Base-by-base conservation (phyloP, 2,113 vertebrate species). In the Phrynosoma platyrhinos region DNA sequence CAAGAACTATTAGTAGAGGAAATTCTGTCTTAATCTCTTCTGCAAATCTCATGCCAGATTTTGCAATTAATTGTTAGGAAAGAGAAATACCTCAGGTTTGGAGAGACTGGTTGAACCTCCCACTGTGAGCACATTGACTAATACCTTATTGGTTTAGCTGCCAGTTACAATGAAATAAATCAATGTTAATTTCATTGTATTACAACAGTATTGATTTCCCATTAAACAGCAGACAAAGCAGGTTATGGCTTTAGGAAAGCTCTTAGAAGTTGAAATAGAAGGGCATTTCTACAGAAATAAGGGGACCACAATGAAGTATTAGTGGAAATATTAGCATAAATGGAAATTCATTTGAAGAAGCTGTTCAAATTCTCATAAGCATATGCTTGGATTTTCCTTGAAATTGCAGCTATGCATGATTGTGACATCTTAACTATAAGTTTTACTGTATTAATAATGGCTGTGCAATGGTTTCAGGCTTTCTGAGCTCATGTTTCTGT, bases 131-230 rank as follows among this genome's bases (percentile, higher is more conserved):
- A 30, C 74, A 1, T 0, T 1, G 89, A 80, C 84, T 84, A 64
- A 91, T 36, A 87, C 62, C 52, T 86, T 76, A 90, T 87, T 83
- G 94, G 89, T 84, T 93, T 62, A 87, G 87, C 92, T 96, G 92
- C 91, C 94, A 93, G 92, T 91, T 91, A 86, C 89, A 91, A 91
- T 85, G 90, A 95, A 92, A 93, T 92, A 92, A 95, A 96, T 96
- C 95, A 94, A 95, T 95, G 94, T 81, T 95, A 93, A 95, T 95
- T 94, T 91, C 89, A 90, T 92, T 92, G 93, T 95, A 94, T 95
- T 96, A 96, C 94, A 95, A 94, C 93, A 87, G 7, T 90, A 96
- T 96, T 83, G 96, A 96, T 96, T 96, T 90, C 91, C 92, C 94
- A 94, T 95, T 96, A 95, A 94, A 95, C 71, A 91, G 55, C 88